Evolutionary conservation across 2,113 vertebrate genomes (phyloP), one percentile per base, ranked within the genome.

Genomic region (Oncorhynchus clarkii): DNA sequence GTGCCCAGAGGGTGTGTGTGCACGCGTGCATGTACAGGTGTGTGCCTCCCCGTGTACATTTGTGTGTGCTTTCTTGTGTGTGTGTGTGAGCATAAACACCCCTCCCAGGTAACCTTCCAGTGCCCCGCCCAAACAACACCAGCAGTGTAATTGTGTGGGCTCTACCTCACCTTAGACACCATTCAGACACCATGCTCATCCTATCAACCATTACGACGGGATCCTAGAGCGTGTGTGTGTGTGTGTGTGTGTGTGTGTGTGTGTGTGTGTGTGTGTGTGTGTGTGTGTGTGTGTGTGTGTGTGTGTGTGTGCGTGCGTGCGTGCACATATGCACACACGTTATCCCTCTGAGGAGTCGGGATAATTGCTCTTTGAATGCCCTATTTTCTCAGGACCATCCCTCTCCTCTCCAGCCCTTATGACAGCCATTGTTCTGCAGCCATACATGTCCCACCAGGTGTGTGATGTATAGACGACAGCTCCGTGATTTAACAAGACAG

Each of bases 391-490:
- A 54, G 51, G 18, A 54, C 14, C 5, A 13, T 54, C 51, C 14
- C 51, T 54, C 72, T 54, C 29, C 73, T 77, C 67, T 26, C 67
- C 75, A 34, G 67, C 76, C 78, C 13, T 71, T 72, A 77, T 88
- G 90, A 89, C 87, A 89, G 77, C 83, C 84, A 86, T 86, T 88
- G 89, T 90, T 84, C 82, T 80, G 24, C 73, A 48, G 84, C 80
- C 75, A 84, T 85, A 91, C 88, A 78, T 80, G 81, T 79, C 68
- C 64, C 11, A 67, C 88, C 91, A 93, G 91, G 90, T 92, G 90
- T 45, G 45, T 26, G 67, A 60, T 54, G 85, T 77, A 80, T 79
- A 78, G 84, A 85, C 79, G 87, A 88, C 86, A 82, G 82, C 65
- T 60, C 74, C 24, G 80, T 88, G 88, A 92, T 88, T 90, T 89